Evolutionary conservation across 2,113 vertebrate species (phyloP).

Genomic region (Mus musculus): DNA sequence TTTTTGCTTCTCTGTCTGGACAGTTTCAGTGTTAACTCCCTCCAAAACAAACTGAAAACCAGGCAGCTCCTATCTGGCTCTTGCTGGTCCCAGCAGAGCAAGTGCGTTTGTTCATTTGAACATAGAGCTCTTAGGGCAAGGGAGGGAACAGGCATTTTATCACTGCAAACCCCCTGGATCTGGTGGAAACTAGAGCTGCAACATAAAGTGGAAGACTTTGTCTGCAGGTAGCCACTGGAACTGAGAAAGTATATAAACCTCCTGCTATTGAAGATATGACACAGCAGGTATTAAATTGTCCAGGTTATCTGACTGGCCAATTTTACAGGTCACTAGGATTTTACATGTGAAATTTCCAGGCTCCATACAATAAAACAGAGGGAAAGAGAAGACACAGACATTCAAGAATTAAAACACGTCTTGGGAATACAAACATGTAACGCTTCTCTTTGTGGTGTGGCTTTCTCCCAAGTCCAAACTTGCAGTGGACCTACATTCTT

Average conservation of each 20-base stretch:
- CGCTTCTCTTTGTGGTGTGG: neutral
- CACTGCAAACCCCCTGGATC: neutral
- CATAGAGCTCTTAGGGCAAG: neutral
- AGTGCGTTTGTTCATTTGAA: neutral
- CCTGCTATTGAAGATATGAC: neutral
- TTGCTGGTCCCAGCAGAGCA: neutral
- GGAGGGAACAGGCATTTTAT: neutral
- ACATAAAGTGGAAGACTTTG: neutral
- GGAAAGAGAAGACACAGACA: neutral
- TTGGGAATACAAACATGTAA: neutral
- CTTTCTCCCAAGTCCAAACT: neutral
- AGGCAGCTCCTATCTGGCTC: neutral
- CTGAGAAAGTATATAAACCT: neutral
- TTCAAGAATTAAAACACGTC: neutral
- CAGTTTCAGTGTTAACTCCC: neutral
- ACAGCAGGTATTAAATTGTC: neutral
- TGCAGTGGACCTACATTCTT: neutral
- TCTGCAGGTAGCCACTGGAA: neutral
- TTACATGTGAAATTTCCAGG: neutral
- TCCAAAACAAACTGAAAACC: neutral
- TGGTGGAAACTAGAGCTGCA: neutral
- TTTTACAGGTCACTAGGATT: neutral
- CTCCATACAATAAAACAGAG: neutral
- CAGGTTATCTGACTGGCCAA: neutral
- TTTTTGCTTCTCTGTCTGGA: conserved; percentile 27